phyloP scores from a whole-genome alignment of 2,888 invertebrate genomes.

The Biston betularia region DNA sequence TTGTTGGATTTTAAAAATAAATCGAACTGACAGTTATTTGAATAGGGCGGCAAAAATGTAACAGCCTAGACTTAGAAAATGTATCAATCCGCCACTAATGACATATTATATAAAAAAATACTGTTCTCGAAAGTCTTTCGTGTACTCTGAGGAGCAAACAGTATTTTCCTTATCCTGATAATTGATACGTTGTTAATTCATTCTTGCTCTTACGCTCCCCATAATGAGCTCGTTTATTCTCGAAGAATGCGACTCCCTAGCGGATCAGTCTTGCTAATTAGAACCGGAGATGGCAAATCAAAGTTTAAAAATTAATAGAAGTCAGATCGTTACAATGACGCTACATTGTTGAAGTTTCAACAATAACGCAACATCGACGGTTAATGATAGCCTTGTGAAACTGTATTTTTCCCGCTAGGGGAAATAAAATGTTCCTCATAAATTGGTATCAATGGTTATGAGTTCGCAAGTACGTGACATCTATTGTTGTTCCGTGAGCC shows the following conservation, averaged over 20 bases:
- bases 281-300: slow-evolving; percentile 25
- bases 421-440: slow-evolving; percentile 66
- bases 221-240: slow-evolving; percentile 39
- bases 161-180: slow-evolving; percentile 19
- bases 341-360: slow-evolving; percentile 27
- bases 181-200: slow-evolving; percentile 30
- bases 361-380: slow-evolving; percentile 18
- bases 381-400: slow-evolving; percentile 29
- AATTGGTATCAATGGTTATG: slow-evolving; percentile 76
- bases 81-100: no score
- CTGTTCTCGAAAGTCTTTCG: background rate
- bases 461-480: slow-evolving; percentile 75
- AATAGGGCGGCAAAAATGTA: no score
- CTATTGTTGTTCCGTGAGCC: slow-evolving; percentile 64
- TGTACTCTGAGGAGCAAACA: slow-evolving; percentile 6
- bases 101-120: no score
- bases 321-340: slow-evolving; percentile 12
- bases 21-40: no score
- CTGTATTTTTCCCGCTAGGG: slow-evolving; percentile 34
- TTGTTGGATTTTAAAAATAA: no score
- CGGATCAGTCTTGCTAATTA: slow-evolving; percentile 32
- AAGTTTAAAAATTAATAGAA: slow-evolving; percentile 21
- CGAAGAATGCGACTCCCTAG: slow-evolving; percentile 10
- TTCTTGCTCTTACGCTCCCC: slow-evolving; percentile 27
- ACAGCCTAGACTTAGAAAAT: no score